Conservation (phyloP, 2,888 invertebrate genomes). For the Petrolisthes cinctipes region DNA sequence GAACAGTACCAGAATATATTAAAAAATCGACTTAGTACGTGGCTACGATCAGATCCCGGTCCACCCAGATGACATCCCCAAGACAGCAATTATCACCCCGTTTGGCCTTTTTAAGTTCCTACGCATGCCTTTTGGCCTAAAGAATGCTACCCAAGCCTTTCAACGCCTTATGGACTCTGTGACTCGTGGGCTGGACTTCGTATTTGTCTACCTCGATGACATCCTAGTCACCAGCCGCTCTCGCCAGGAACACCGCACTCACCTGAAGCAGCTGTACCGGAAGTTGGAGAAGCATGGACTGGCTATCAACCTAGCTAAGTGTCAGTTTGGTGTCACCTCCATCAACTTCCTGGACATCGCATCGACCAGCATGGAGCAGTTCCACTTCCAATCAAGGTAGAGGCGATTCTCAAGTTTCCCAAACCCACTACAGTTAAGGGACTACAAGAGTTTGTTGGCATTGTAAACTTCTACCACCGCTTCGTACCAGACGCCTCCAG, state of each 20-base stretch:
- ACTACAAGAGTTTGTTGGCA: no score
- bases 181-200: background rate
- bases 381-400: constrained; percentile 9
- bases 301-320: constrained; percentile 16
- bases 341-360: constrained; percentile 10
- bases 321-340: constrained; percentile 16
- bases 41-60: constrained; percentile 37
- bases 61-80: no score
- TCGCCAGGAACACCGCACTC: no score
- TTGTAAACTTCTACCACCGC: no score
- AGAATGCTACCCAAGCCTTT: constrained; percentile 15
- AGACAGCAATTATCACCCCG: constrained; percentile 26
- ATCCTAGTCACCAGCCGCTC: constrained; percentile 19
- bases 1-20: no score
- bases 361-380: background rate
- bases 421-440: no score
- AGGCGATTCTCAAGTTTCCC: constrained; percentile 18
- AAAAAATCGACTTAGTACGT: no score
- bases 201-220: constrained; percentile 29
- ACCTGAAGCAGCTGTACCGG: constrained; percentile 2
- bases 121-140: constrained; percentile 3
- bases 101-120: constrained; percentile 30
- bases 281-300: background rate
- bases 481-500: background rate
- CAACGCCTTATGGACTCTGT: constrained; percentile 7